phyloP scores from a whole-genome alignment of 2,888 invertebrate species.

The Amiota minor region DNA sequence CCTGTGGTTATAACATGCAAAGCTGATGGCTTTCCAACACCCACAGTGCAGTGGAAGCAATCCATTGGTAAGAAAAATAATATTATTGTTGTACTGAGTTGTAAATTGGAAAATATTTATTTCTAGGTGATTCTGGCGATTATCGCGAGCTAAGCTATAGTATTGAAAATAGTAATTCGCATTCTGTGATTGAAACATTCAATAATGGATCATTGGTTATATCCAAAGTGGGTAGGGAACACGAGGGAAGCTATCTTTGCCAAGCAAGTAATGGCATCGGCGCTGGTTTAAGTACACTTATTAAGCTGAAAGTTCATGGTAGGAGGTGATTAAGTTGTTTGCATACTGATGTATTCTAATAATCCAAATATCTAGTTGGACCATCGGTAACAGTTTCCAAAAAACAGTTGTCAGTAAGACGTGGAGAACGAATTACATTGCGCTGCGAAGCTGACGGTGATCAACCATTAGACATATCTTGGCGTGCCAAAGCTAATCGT shows the following conservation, averaged over 20 bases:
- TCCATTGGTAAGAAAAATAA: constrained; percentile 73
- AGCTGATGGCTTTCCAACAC: constrained; percentile 84
- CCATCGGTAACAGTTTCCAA: constrained; percentile 75
- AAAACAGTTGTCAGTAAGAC: constrained; percentile 74
- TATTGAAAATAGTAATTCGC: constrained; percentile 54
- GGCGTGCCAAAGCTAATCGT: constrained; percentile 74
- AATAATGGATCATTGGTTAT: constrained; percentile 76
- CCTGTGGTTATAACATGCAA: constrained; percentile 81
- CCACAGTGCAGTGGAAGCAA: constrained; percentile 76
- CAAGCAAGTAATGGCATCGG: constrained; percentile 79
- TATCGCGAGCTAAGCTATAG: constrained; percentile 76
- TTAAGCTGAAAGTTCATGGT: constrained; percentile 79
- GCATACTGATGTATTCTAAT: not conserved
- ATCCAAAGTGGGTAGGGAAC: constrained; percentile 75
- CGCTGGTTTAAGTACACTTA: constrained; percentile 78
- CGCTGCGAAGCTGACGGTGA: constrained; percentile 76
- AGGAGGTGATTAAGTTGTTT: constrained; percentile 45
- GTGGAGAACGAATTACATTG: constrained; percentile 75
- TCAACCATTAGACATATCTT: constrained; percentile 75
- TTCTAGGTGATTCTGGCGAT: constrained; percentile 73
- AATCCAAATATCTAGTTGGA: constrained; percentile 70
- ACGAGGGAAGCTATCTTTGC: constrained; percentile 77
- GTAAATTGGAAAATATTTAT: constrained; percentile 10
- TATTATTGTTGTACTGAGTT: not conserved
- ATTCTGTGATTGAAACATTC: constrained; percentile 69